Base-by-base conservation (phyloP, 2,113 vertebrate genomes). In the Hyaena hyaena region DNA sequence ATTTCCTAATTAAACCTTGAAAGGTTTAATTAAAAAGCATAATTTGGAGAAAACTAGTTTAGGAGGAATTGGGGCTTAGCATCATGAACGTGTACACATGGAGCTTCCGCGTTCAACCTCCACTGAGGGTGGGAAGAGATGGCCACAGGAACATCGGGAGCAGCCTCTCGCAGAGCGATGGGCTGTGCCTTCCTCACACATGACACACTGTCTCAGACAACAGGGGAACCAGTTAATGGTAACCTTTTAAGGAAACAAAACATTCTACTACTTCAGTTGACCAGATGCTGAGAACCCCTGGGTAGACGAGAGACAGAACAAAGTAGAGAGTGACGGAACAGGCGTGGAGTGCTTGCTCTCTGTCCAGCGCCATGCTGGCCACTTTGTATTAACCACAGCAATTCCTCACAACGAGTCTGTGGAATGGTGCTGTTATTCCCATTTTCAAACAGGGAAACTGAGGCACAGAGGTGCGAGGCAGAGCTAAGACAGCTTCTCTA, bases 11-110 rank as follows among this genome's bases (percentile, higher is more conserved):
- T 98, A 98, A 98, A 98, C 93, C 96, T 92, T 95, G 97, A 96
- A 98, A 98, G 97, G 96, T 98, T 97, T 98, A 98, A 98, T 98
- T 98, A 98, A 98, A 98, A 98, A 98, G 97, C 90, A 96, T 92
- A 95, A 93, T 97, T 98, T 95, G 96, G 80, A 97, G 97, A 94
- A 97, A 98, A 97, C 39, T 66, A 74, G 95, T 97, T 98, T 96
- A 98, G 96, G 65, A 58, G 69, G 89, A 96, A 92, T 39, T 71
- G 95, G 89, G 95, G 96, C 92, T 97, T 94, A 92, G 80, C 89
- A 90, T 94, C 53, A 39, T 88, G 74, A 92, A 50, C 39, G 0
- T 33, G 21, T 10, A 23, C 24, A 43, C 21, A 45, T 4, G 39
- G 31, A 35, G 28, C 48, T 98, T 90, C 81, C 82, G 95, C 39